Base-by-base conservation (phyloP, 2,797 vertebrate species). In the Enteromius radiatus region DNA sequence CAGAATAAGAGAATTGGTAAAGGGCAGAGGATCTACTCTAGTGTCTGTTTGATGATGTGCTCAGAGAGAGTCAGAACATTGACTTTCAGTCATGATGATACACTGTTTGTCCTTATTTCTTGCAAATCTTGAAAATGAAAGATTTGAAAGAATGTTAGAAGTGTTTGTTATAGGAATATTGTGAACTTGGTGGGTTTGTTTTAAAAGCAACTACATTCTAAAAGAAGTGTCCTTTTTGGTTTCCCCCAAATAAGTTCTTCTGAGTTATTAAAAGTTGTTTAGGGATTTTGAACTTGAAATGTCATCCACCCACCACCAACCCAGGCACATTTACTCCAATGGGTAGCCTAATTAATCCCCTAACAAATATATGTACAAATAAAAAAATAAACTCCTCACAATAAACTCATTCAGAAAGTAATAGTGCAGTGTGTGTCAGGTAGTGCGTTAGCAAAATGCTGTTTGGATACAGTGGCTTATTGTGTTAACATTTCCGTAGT, bases 291-390 rank as follows among this genome's bases (percentile, higher is more conserved):
- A 74, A 64, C 69, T 38, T 49, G n/a, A 75, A 75, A 67, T 54
- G 19, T 33, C 45, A 47, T 45, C 56, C 28, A 45, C 28, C 38
- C 33, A 74, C 71, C 71, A 74, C 64, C 61, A 78, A 36, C 28
- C 64, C 41, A 36, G 56, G 17, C 33, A 74, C 28, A 52, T 73
- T 81, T 64, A 28, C n/a, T 64, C 43, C 79, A 74, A 74, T 64
- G 69, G 79, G 49, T 31, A 31, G 76, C 47, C 69, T 85, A 80
- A 85, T 87, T 87, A 85, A 64, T 82, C 84, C 54, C 84, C 78
- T 63, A 71, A 75, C 79, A 79, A 54, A n/a, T n/a, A n/a, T 77
- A 73, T 21, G 1, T 26, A 12, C 69, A 68, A 71, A 80, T 71
- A 70, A 84, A 82, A 71, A 81, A 84, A 82, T 61, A 74, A 82